phyloP scores from a whole-genome alignment of 2,888 invertebrate species.

The Agriopis leucophaearia region DNA sequence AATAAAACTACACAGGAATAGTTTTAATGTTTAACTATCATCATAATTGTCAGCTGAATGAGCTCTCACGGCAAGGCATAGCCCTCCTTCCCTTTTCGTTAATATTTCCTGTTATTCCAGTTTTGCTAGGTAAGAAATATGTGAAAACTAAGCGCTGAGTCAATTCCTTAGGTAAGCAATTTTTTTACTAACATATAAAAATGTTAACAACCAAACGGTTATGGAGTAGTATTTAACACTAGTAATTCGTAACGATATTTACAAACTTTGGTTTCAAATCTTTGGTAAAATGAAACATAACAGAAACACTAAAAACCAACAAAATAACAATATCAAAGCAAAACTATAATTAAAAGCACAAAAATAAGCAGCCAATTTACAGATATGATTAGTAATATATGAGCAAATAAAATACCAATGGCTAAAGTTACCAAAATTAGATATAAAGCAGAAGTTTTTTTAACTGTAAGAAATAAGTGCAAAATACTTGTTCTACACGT shows the following conservation, averaged over 20 bases:
- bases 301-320: constrained; percentile 35
- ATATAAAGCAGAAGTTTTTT: constrained; percentile 45
- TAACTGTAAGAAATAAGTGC: constrained; percentile 57
- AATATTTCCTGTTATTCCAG: too few species aligned
- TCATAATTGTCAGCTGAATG: too few species aligned
- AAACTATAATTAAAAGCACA: constrained; percentile 50
- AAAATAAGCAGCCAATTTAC: constrained; percentile 61
- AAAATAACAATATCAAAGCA: constrained; percentile 46
- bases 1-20: too few species aligned
- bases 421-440: constrained; percentile 25
- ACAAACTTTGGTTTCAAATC: constrained; percentile 42
- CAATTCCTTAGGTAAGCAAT: background rate
- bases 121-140: too few species aligned
- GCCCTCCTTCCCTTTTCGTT: too few species aligned
- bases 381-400: constrained; percentile 50
- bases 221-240: constrained; percentile 73
- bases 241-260: constrained; percentile 52
- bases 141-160: background rate
- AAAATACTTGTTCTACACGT: constrained; percentile 68
- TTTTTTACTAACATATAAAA: constrained; percentile 40
- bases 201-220: constrained; percentile 53
- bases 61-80: too few species aligned
- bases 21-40: too few species aligned
- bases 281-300: constrained; percentile 46
- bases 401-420: constrained; percentile 47